Evolutionary conservation across 2,113 vertebrate genomes (phyloP), one percentile per base, ranked within the genome.

Genomic region (Tragulus kanchil): DNA sequence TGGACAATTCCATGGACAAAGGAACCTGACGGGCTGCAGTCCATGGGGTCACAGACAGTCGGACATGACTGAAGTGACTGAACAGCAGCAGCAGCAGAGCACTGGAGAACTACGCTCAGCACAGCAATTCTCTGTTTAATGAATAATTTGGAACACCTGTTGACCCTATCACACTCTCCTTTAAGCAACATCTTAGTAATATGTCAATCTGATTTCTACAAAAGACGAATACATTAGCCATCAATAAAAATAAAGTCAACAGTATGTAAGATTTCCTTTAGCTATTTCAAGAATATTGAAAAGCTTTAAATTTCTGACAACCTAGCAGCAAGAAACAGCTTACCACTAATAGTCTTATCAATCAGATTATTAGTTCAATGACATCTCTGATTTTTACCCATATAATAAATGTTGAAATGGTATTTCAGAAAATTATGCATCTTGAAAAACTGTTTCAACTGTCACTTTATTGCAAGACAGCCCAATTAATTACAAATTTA

Each of bases 391-490:
- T 58, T 93, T 93, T 95, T 75, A 91, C n/a, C 21, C 36, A 71
- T 9, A 56, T 25, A 58, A 85, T 16, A 89, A 90, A 94, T 59
- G 31, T 8, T 77, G 9, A 95, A 75, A 54, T 61, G 71, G n/a
- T 58, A 90, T 75, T 84, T 93, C n/a, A 95, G 42, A 91, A 75
- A 90, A 81, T 73, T 77, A 90, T 4, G 0, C 82, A 96, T 93
- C 61, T 23, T 65, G 25, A 93, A 50, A 95, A 93, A 56, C 28
- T 83, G 79, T 75, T 96, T 95, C 25, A 96, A 83, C 25, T 65
- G 14, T 94, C 58, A 93, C 9, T 97, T 97, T 93, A 96, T 87
- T 97, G n/a, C 11, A 95, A 81, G 73, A 94, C 19, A 45, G 50
- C 12, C 88, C 48, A 85, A 78, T 84, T 86, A 90, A 69, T 89